Conservation (phyloP, 1,140 invertebrate genomes). For the Zaprionus camerounensis region DNA sequence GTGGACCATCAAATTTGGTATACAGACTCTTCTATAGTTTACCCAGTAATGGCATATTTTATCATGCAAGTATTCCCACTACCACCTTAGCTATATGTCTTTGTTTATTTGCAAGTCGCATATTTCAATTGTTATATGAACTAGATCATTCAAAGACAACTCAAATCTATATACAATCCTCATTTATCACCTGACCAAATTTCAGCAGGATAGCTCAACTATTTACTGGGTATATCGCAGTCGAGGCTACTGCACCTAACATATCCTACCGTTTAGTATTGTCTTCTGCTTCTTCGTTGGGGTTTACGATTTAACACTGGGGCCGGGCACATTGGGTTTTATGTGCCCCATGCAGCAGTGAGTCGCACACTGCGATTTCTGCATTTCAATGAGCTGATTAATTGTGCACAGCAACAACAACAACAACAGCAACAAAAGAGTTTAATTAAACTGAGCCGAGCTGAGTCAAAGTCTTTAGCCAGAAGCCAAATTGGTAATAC, state of each 20-base stretch:
- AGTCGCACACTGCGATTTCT: conserved; percentile 44
- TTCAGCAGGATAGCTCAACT: neutral
- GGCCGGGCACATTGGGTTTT: conserved; percentile 35
- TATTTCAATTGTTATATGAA: neutral
- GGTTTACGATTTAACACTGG: conserved; percentile 30
- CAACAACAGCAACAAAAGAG: neutral
- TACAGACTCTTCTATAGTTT: neutral
- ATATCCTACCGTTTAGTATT: neutral
- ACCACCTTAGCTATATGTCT: neutral
- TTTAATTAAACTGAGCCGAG: conserved; percentile 13
- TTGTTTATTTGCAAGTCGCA: neutral
- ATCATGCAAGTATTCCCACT: neutral
- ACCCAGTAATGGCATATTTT: neutral
- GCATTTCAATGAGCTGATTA: conserved; percentile 72
- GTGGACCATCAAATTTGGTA: neutral
- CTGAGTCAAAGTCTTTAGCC: conserved; percentile 40
- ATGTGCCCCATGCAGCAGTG: conserved; percentile 49
- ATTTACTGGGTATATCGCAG: neutral
- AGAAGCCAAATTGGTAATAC: conserved; percentile 32
- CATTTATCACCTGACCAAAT: neutral
- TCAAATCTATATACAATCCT: neutral
- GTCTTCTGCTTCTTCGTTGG: conserved; percentile 1
- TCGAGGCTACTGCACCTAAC: neutral
- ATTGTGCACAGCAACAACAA: conserved; percentile 24
- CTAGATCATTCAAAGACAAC: neutral